Conservation (phyloP, 2,113 vertebrate species). For the Egretta garzetta region DNA sequence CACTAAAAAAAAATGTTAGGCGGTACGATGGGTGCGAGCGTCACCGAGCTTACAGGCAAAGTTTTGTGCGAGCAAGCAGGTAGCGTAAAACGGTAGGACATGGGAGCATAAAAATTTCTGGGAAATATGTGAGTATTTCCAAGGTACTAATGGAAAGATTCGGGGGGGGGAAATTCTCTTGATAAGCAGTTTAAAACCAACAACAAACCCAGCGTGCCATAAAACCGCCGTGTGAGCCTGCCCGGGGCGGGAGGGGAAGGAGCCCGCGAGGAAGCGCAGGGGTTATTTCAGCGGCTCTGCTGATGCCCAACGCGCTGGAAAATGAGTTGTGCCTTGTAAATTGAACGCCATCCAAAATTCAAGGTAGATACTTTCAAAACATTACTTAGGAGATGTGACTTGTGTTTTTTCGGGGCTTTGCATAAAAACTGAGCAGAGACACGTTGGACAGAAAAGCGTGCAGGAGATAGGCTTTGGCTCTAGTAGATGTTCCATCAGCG, state of each 20-base stretch:
- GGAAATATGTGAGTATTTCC: neutral
- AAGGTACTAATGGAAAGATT: neutral
- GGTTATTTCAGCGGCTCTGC: neutral
- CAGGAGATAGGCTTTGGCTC: neutral
- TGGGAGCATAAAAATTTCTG: neutral
- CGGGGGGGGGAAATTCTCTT: neutral
- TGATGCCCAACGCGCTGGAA: slow-evolving; percentile 46
- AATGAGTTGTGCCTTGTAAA: slow-evolving; percentile 11
- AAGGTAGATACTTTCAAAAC: neutral
- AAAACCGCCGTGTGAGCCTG: neutral
- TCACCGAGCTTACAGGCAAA: neutral
- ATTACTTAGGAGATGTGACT: neutral
- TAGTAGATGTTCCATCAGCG: neutral
- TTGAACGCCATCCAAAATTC: neutral
- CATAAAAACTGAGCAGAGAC: neutral
- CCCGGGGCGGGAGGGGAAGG: neutral
- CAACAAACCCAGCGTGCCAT: neutral
- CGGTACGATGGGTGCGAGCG: neutral
- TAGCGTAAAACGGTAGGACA: neutral
- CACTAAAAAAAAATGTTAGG: neutral
- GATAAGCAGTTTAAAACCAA: neutral
- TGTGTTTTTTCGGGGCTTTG: neutral
- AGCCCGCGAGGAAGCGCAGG: neutral
- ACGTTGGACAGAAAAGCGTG: neutral
- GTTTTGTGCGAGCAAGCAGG: neutral